Conservation (phyloP, 2,113 vertebrate species). For the Hiodon alosoides region DNA sequence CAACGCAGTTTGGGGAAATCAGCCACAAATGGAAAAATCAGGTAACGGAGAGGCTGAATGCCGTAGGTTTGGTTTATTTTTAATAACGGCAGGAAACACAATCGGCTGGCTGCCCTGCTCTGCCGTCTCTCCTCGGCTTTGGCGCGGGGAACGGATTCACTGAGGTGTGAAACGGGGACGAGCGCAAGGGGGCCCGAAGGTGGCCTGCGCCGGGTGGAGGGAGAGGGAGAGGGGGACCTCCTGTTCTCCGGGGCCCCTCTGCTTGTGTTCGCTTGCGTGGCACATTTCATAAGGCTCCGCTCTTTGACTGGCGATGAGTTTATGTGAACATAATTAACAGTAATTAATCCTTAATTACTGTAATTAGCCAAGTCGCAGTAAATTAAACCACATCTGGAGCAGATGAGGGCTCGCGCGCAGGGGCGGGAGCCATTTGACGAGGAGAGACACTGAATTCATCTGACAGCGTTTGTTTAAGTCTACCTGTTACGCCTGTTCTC, state of each 20-base stretch:
- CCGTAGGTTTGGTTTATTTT: not conserved
- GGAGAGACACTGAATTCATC: constrained; percentile 68
- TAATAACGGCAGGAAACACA: too few species aligned
- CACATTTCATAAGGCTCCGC: constrained; percentile 84
- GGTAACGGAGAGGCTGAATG: too few species aligned
- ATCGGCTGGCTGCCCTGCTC: too few species aligned
- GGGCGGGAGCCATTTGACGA: constrained; percentile 72
- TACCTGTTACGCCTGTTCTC: constrained; percentile 70
- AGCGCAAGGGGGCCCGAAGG: not conserved
- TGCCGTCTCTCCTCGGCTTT: too few species aligned
- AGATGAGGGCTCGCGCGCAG: constrained; percentile 79
- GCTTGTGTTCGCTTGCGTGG: constrained; percentile 71
- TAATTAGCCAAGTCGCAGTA: constrained; percentile 99
- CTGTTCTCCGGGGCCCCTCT: constrained; percentile 51
- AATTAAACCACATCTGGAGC: constrained; percentile 99
- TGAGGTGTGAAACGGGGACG: not conserved
- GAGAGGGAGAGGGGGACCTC: not conserved
- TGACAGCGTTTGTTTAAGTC: constrained; percentile 76
- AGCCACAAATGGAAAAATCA: too few species aligned
- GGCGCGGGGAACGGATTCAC: not conserved
- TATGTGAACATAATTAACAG: constrained; percentile 99
- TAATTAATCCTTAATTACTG: constrained; percentile 99
- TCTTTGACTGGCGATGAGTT: constrained; percentile 98
- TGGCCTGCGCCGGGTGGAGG: constrained; percentile 29
- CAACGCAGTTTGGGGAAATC: too few species aligned